Evolutionary conservation across 2,888 invertebrate species (phyloP).

Genomic region (Eupithecia vulgata): DNA sequence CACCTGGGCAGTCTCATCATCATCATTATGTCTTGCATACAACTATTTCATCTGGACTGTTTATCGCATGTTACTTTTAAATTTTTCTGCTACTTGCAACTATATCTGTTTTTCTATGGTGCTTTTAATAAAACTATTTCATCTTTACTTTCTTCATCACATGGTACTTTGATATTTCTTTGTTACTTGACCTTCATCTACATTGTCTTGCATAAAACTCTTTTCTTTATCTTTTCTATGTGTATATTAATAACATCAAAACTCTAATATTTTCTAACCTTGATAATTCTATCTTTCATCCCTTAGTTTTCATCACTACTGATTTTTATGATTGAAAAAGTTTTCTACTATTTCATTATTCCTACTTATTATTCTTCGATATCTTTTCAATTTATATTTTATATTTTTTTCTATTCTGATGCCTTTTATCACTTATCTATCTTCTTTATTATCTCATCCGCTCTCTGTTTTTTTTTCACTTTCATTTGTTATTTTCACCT

Average conservation of each 20-base stretch:
- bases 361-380: not conserved
- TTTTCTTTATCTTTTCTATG: not conserved
- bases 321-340: not conserved
- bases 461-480: not conserved
- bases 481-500: not conserved
- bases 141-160: no score
- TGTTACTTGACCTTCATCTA: not conserved
- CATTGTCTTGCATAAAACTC: not conserved
- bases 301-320: not conserved
- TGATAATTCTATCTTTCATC: not conserved
- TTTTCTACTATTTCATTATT: not conserved
- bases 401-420: no score
- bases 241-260: not conserved
- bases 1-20: no score
- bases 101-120: not conserved
- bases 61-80: not conserved
- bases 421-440: not conserved
- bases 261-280: not conserved
- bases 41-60: not conserved
- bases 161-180: no score
- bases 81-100: not conserved
- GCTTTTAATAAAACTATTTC: no score
- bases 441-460: not conserved
- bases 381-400: not conserved
- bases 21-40: not conserved